Base-by-base conservation (phyloP, 2,113 vertebrate species). In the Polyodon spathula region DNA sequence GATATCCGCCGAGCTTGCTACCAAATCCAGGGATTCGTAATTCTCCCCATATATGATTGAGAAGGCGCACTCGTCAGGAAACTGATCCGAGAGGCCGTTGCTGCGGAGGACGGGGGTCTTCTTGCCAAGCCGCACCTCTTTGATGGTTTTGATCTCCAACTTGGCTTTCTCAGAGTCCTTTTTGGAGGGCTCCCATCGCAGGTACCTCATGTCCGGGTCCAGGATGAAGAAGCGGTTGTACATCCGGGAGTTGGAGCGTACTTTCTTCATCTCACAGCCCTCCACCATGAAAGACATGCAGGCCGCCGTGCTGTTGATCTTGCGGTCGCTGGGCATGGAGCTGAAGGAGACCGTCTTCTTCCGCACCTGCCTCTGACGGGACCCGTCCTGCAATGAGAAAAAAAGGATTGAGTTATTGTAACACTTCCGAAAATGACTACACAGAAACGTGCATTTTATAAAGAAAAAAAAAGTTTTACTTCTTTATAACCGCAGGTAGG, bases 301-400 rank as follows among this genome's bases (percentile, higher is more conserved):
- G 66, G 92, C 92, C 0, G 90, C 92, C 0, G 92, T 90, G 80
- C 91, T 95, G 84, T 85, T 94, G 75, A 95, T 91, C 78, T 92
- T 92, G 61, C 91, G 87, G 79, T 93, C 90, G 0, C 75, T 92
- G 17, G 90, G 91, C 92, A 94, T 95, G 40, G 90, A 89, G 78
- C 93, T 94, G 81, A 95, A 95, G 55, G 93, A 95, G 61, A 95
- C 93, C 0, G 93, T 95, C 79, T 95, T 95, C 78, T 95, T 94
- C 70, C 84, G 81, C 61, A 78, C 80, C 66, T 92, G 81, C 60
- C 81, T 86, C 77, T 93, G 91, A 58, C 92, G 90, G 54, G 93
- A 92, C 0, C 86, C 84, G 65, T 94, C 92, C 93, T 95, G 78
- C 16, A 72, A 46, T 73, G 15, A 78, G 41, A 68, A 52, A 4